Conservation (phyloP, 2,113 vertebrate genomes). For the Nycticryphes semicollaris region DNA sequence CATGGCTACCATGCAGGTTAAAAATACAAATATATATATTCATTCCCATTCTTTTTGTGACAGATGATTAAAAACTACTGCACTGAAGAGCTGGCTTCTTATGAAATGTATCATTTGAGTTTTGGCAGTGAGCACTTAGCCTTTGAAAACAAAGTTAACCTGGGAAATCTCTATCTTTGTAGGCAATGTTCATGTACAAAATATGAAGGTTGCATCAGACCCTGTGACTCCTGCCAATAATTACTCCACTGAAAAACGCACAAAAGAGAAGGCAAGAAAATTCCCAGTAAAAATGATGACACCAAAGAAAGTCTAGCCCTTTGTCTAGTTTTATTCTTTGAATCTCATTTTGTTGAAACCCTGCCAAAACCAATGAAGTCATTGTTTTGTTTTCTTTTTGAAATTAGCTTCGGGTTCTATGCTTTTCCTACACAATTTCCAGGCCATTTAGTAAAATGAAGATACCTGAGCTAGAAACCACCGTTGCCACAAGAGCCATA, state of each 20-base stretch:
- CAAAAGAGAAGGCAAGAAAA: constrained; percentile 57
- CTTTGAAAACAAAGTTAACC: constrained; percentile 52
- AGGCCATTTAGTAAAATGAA: neutral
- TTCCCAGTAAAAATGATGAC: constrained; percentile 66
- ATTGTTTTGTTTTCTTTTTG: constrained; percentile 63
- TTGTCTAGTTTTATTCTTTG: constrained; percentile 62
- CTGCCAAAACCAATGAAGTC: constrained; percentile 55
- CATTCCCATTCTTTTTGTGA: neutral
- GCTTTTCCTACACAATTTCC: neutral
- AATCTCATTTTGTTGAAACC: constrained; percentile 40
- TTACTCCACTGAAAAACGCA: constrained; percentile 43
- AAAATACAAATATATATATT: neutral
- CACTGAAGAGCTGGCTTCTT: neutral
- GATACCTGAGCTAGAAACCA: constrained; percentile 5
- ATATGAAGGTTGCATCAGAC: constrained; percentile 60
- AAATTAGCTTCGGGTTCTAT: constrained; percentile 25
- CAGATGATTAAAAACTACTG: constrained; percentile 1
- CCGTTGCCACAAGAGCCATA: neutral
- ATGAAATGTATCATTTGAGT: neutral
- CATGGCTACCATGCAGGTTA: neutral
- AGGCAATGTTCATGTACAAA: constrained; percentile 36
- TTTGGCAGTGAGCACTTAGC: neutral
- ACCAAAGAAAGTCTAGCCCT: constrained; percentile 64
- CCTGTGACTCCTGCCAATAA: constrained; percentile 34
- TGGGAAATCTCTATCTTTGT: constrained; percentile 51